Evolutionary conservation across 2,113 vertebrate genomes (phyloP), one percentile per base, ranked within the genome.

Genomic region (Lasiurus cinereus): DNA sequence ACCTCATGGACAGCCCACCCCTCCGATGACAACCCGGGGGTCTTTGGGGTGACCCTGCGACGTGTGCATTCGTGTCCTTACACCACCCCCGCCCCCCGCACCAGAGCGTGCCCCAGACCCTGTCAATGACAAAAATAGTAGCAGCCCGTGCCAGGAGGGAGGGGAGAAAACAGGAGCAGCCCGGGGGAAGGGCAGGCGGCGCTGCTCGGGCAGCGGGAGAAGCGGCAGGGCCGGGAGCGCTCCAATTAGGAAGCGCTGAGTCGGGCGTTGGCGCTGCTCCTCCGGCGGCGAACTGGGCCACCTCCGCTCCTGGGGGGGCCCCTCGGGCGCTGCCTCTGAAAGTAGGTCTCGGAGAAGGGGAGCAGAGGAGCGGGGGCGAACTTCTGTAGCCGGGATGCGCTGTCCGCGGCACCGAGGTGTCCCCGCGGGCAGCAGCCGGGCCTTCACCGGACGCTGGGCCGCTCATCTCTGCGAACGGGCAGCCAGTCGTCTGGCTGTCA

Each of bases 171-270:
- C n/a, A 33, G 90, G 88, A 94, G 21, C n/a, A 88, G 46, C 39
- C 39, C 3, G 39, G 3, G 29, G 46, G 39, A 88, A 33, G 29
- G 46, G 66, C 16, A 73, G 64, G 87, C n/a, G 0, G 24, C 54
- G 79, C 83, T 84, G 67, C 83, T 91, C 50, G 27, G n/a, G 50
- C 83, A 33, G 24, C 39, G 83, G 73, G 54, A 39, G 94, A 94
- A 64, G 8, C n/a, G 67, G 46, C 50, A 36, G 12, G 79, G 70
- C 83, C 52, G 83, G 59, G 77, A 91, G 13, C 66, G 31, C 46
- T n/a, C 59, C 39, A 43, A 43, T 64, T 31, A 64, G 54, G n/a
- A 89, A 93, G 48, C 8, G 43, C 15, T 83, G 66, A 91, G 64
- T n/a, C 29, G 14, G 14, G 79, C 67, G 22, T 91, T 91, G 62